Evolutionary conservation across 2,113 vertebrate genomes (phyloP), one percentile per base, ranked within the genome.

Genomic region (Sardina pilchardus): DNA sequence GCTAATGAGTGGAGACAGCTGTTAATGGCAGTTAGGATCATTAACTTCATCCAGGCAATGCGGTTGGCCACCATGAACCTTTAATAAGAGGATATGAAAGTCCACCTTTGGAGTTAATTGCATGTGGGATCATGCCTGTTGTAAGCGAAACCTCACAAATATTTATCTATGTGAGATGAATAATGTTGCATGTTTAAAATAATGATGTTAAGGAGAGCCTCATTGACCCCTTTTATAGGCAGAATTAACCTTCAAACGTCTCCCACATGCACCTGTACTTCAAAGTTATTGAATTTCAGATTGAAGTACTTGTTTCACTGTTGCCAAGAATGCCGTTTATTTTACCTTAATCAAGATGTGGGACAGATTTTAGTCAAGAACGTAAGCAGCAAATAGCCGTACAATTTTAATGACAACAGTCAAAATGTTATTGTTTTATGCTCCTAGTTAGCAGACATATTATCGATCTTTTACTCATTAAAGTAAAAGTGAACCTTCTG

Each of bases 401-500:
- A 12, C 10, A 16, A 78, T 36, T 39, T 78, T 78, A 78, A 78
- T 78, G 71, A 78, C 71, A 78, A 39, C 71, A 78, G 71, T 39
- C 30, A 36, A 36, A 34, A 36, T 78, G 24, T 78, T 78, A 78
- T 78, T 14, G 30, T 34, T 78, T 36, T 17, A 36, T 78, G 71
- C 34, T 78, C 30, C 71, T 78, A 78, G 71, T 78, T 78, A 78
- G 71, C 30, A 36, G 71, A 78, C 34, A 36, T 78, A 78, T 34
- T 78, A 36, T 78, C 71, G 30, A 78, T 78, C 71, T 78, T 78
- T 78, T 78, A 36, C 30, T 78, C 30, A 78, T 78, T 78, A 36
- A 78, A 78, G 71, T 36, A 78, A 78, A 78, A 78, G 26, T 78
- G 34, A 78, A 78, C 71, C 71, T 78, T 78, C 30, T 78, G 71